phyloP scores from a whole-genome alignment of 2,113 vertebrate genomes.

The Galeopterus variegatus region DNA sequence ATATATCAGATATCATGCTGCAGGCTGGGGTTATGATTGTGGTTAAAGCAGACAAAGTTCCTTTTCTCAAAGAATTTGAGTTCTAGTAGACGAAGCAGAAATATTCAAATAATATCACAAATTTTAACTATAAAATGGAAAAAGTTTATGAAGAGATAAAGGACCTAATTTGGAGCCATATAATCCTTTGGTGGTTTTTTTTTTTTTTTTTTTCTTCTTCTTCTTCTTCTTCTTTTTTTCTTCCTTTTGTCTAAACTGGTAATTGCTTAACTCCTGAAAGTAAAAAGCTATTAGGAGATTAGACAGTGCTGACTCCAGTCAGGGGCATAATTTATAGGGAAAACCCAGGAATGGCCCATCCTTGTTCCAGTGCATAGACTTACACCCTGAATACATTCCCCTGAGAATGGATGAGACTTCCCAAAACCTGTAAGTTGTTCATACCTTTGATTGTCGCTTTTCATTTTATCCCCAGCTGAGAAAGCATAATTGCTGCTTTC shows the following conservation, averaged over 20 bases:
- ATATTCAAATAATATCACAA: conserved; percentile 15
- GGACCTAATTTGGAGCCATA: background rate
- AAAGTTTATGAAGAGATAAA: background rate
- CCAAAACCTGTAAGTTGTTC: background rate
- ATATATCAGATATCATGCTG: background rate
- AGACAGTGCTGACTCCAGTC: background rate
- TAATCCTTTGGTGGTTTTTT: background rate
- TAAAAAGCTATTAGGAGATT: background rate
- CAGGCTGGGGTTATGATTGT: background rate
- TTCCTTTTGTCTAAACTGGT: background rate
- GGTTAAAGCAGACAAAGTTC: background rate
- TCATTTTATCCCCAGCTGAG: background rate
- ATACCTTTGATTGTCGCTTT: background rate
- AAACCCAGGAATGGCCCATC: background rate
- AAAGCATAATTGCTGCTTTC: background rate
- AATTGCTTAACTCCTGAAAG: background rate
- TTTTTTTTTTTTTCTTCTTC: background rate
- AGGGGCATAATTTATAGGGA: background rate
- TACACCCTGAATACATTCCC: background rate
- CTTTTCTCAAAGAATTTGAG: background rate
- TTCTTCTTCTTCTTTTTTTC: no score
- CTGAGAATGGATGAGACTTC: background rate
- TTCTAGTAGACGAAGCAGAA: background rate
- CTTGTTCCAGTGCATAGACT: background rate
- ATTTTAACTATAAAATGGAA: background rate